Evolutionary conservation across 1,140 invertebrate genomes (phyloP).

Genomic region (Conus betulinus): DNA sequence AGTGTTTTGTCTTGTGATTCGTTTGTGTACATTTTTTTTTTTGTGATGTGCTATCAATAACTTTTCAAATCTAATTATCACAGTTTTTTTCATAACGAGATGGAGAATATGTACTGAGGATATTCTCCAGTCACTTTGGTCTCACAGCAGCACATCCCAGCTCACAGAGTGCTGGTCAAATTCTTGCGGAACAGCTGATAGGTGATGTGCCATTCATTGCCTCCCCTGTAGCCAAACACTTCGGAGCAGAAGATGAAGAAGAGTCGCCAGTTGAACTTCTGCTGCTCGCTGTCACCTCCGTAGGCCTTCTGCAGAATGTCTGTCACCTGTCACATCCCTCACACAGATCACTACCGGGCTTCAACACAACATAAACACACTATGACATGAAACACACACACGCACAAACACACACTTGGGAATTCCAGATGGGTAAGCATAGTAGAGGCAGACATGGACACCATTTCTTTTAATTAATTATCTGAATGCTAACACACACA

Average conservation of each 20-base stretch:
- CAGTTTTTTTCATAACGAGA: not conserved
- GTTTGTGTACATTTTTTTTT: not conserved
- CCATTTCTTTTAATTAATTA: too few relatives aligned
- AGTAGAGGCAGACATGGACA: too few relatives aligned
- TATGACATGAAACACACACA: not conserved
- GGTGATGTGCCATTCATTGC: slow-evolving; percentile 68
- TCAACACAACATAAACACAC: not conserved
- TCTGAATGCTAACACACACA: too few relatives aligned
- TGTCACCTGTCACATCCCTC: slow-evolving; percentile 28
- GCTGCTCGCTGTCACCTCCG: slow-evolving; percentile 61
- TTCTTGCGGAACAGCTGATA: slow-evolving; percentile 66
- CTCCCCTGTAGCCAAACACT: slow-evolving; percentile 65
- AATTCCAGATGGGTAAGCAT: not conserved
- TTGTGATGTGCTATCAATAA: not conserved
- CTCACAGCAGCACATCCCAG: not conserved
- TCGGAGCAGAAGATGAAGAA: slow-evolving; percentile 72
- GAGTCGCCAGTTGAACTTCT: slow-evolving; percentile 67
- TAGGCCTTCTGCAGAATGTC: slow-evolving; percentile 56
- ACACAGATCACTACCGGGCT: not conserved
- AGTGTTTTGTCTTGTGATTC: not conserved
- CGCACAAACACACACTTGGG: not conserved
- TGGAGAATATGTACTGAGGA: not conserved
- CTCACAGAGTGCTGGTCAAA: slow-evolving; percentile 51
- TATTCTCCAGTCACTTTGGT: not conserved
- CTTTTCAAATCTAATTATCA: not conserved